Conservation (phyloP, 1,140 invertebrate species). For the Heliconius melpomene region DNA sequence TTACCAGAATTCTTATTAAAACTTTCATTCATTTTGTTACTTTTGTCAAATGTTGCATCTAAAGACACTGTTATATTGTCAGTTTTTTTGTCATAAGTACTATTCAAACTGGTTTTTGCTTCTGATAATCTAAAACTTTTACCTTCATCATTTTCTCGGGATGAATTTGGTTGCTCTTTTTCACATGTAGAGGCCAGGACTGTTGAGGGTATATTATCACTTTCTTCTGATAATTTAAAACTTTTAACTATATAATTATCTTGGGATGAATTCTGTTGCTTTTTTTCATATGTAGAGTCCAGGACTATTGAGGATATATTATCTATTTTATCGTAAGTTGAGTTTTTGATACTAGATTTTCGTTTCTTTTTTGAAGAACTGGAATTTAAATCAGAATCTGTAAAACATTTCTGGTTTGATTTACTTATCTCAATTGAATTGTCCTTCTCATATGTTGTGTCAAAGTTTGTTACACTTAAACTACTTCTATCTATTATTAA, state of each 20-base stretch:
- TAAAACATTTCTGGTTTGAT: not conserved
- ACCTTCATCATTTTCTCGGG: not conserved
- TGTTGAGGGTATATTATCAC: constrained; percentile 15
- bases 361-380: constrained; percentile 27
- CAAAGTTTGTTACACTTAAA: constrained; percentile 19
- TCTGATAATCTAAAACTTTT: not conserved
- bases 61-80: constrained; percentile 15
- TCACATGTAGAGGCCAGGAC: constrained; percentile 31
- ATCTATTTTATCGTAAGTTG: constrained; percentile 34
- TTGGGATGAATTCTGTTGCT: too few species aligned
- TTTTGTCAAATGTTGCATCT: constrained; percentile 35
- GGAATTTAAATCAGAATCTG: not conserved
- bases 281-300: constrained; percentile 31
- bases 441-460: constrained; percentile 38
- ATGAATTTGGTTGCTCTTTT: constrained; percentile 17
- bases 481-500: not conserved
- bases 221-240: constrained; percentile 15
- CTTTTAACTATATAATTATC: too few species aligned
- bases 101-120: constrained; percentile 30
- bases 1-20: constrained; percentile 33
- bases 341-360: constrained; percentile 33
- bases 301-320: constrained; percentile 16
- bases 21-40: constrained; percentile 38
- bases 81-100: constrained; percentile 43
- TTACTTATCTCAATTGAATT: constrained; percentile 7